Conservation (phyloP, 1,140 invertebrate genomes). For the Bemisia tabaci region DNA sequence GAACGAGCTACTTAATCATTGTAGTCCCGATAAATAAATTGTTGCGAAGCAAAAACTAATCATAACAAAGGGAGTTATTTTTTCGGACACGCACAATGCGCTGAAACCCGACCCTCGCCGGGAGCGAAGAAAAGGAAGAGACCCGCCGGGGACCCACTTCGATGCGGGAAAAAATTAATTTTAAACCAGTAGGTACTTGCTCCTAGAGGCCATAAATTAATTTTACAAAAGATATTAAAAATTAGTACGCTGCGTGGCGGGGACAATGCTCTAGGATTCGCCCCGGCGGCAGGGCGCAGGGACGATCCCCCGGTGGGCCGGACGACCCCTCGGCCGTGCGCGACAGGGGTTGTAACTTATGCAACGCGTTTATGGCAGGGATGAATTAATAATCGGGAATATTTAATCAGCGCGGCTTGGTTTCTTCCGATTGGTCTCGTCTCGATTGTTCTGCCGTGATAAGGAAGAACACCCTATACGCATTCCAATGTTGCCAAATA, state of each 20-base stretch:
- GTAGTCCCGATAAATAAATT: background rate
- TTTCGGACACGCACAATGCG: background rate
- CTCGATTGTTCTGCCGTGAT: too few species aligned
- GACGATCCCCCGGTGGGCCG: too few species aligned
- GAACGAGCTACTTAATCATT: background rate
- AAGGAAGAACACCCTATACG: too few species aligned
- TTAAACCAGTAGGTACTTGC: background rate
- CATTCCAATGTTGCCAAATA: too few species aligned
- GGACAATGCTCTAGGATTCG: background rate
- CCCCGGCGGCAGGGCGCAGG: background rate
- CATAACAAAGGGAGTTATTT: background rate
- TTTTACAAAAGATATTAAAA: slow-evolving; percentile 1
- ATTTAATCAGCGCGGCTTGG: background rate
- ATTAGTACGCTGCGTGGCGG: background rate
- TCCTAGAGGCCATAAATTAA: background rate
- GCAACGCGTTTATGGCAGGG: background rate
- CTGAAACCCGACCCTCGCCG: background rate
- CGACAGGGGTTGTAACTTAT: background rate
- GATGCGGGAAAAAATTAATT: background rate
- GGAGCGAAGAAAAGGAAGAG: background rate
- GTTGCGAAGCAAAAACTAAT: background rate
- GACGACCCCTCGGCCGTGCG: background rate
- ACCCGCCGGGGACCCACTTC: background rate
- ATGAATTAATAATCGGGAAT: background rate
- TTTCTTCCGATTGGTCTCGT: too few species aligned